A percentile compares a stretch with the other conserved stretches of the same genome.
These are phyloP conservation scores for Drosophila multiciliata DNA, from an alignment of 2,888 invertebrate genomes.

Conservation along the genomic window DNA sequence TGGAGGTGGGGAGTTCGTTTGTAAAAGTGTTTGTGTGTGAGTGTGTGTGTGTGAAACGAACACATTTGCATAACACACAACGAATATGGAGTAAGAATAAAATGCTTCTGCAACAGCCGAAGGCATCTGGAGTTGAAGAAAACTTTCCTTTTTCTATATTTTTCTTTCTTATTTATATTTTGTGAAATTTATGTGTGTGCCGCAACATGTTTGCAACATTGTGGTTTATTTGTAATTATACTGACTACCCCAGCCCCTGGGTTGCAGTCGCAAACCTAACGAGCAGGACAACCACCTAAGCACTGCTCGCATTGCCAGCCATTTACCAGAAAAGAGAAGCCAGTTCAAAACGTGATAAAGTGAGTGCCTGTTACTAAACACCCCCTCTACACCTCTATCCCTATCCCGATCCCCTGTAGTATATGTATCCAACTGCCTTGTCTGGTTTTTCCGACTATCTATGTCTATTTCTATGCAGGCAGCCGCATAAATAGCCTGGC, in stretches of 20 bases:
- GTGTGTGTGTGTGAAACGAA: conserved; percentile 34
- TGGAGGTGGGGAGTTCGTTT: conserved; percentile 3
- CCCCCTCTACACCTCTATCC: too few species aligned
- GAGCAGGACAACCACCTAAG: conserved; percentile 58
- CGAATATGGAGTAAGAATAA: conserved; percentile 47
- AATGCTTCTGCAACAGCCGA: conserved; percentile 50
- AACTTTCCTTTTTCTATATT: conserved; percentile 35
- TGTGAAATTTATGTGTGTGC: conserved; percentile 58
- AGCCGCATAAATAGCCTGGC: conserved; percentile 55
- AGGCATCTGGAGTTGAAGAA: conserved; percentile 45
- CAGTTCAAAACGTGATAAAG: conserved; percentile 73
- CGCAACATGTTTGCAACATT: conserved; percentile 77
- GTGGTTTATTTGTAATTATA: conserved; percentile 80
- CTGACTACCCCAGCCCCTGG: conserved; percentile 34
- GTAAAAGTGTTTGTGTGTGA: conserved; percentile 20
- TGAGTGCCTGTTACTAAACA: conserved; percentile 32
- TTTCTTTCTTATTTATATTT: conserved; percentile 20
- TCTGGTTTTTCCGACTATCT: conserved; percentile 10
- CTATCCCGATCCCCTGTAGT: not conserved
- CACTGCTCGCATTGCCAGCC: conserved; percentile 31
- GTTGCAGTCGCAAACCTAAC: conserved; percentile 38
- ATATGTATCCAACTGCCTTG: conserved; percentile 3
- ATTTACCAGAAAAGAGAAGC: conserved; percentile 54
- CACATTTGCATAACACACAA: conserved; percentile 78
- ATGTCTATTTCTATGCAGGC: conserved; percentile 40